Percentiles rank a stretch among this genome's conserved stretches.
phyloP scores from a whole-genome alignment of 2,888 invertebrate genomes.

The Drosophila testacea region DNA sequence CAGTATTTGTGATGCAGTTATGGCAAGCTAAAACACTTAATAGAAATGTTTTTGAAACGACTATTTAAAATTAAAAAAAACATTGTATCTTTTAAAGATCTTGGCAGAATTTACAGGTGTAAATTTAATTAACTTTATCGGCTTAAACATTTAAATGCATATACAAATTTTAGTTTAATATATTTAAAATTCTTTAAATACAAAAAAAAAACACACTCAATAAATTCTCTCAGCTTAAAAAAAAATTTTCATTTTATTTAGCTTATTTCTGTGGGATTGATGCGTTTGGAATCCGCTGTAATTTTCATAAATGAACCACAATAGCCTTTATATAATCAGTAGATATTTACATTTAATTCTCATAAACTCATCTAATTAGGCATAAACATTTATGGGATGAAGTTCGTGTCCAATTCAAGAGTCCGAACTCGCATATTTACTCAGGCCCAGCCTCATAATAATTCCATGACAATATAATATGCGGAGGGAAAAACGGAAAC shows the following conservation, averaged over 20 bases:
- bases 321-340: not conserved
- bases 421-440: conserved; percentile 8
- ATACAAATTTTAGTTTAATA: too few relatives aligned
- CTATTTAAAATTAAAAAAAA: too few relatives aligned
- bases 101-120: too few relatives aligned
- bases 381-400: conserved; percentile 49
- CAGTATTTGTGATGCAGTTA: not conserved
- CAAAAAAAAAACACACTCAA: too few relatives aligned
- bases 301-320: conserved; percentile 5
- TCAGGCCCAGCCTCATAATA: conserved; percentile 32
- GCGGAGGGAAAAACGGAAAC: conserved; percentile 9
- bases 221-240: too few relatives aligned
- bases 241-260: too few relatives aligned
- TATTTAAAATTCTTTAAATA: too few relatives aligned
- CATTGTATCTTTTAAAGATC: too few relatives aligned
- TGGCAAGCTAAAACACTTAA: not conserved
- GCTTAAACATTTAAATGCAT: too few relatives aligned
- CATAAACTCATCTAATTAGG: conserved; percentile 52
- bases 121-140: too few relatives aligned
- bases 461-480: conserved; percentile 47
- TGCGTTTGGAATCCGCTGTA: not conserved
- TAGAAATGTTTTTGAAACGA: not conserved
- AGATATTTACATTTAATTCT: conserved; percentile 21
- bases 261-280: not conserved
- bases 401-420: conserved; percentile 63